These are phyloP conservation scores for Calcarius lapponicus DNA, from an alignment of 2,797 vertebrate genomes.

Conservation along the genomic window DNA sequence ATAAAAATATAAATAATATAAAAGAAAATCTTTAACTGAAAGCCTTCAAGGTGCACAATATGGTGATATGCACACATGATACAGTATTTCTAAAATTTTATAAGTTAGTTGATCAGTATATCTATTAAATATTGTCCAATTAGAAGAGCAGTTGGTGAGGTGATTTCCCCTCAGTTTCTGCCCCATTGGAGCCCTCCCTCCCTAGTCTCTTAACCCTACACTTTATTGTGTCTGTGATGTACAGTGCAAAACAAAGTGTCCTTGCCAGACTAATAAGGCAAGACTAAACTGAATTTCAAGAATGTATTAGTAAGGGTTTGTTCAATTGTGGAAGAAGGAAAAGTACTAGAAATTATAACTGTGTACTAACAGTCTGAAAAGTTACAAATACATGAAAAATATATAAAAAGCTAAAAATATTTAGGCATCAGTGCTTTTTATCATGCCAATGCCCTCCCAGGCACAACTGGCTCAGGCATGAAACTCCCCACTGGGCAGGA, in stretches of 20 bases:
- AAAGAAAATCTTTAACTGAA: not conserved
- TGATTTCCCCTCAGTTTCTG: not conserved
- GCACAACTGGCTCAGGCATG: not conserved
- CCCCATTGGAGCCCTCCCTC: not conserved
- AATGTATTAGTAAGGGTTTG: not conserved
- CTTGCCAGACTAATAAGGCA: not conserved
- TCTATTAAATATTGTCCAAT: not conserved
- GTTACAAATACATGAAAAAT: not conserved
- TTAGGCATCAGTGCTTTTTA: not conserved
- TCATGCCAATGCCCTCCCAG: not conserved
- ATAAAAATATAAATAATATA: not conserved
- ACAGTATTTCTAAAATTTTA: not conserved
- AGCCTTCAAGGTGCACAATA: not conserved
- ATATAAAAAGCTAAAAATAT: not conserved
- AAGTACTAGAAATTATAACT: not conserved
- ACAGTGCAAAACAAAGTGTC: not conserved
- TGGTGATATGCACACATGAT: rapidly evolving
- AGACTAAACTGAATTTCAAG: not conserved
- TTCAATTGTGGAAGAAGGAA: not conserved
- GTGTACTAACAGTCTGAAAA: not conserved
- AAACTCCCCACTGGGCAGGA: no score
- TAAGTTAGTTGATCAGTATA: not conserved
- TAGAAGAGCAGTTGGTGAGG: not conserved
- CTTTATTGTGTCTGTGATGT: not conserved
- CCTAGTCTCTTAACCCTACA: no score